Evolutionary conservation across 2,888 invertebrate species (phyloP).

Genomic region (Cheilosia impressa): DNA sequence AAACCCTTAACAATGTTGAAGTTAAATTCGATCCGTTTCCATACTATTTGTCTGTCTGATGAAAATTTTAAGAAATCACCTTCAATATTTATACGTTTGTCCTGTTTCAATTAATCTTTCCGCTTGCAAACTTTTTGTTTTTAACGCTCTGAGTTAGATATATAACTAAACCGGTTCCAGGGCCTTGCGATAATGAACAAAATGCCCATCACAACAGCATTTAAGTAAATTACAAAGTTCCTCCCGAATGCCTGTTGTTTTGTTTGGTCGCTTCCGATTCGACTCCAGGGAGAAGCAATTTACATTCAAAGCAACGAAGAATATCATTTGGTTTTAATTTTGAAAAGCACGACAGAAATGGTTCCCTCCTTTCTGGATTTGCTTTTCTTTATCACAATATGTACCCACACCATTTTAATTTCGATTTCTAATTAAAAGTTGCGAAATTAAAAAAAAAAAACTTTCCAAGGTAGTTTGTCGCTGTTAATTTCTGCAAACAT

Average conservation of each 20-base stretch:
- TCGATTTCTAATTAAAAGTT: conserved; percentile 73
- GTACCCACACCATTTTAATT: conserved; percentile 13
- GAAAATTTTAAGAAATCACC: too few species aligned
- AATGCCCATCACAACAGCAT: conserved; percentile 40
- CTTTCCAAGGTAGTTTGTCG: conserved; percentile 21
- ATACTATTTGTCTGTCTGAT: too few species aligned
- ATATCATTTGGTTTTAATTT: conserved; percentile 67
- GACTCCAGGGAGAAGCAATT: conserved; percentile 19
- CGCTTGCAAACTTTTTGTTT: too few species aligned
- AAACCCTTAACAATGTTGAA: too few species aligned
- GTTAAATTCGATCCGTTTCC: too few species aligned
- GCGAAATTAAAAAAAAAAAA: conserved; percentile 62
- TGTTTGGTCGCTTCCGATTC: conserved; percentile 11
- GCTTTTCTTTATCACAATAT: background rate
- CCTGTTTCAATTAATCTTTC: too few species aligned
- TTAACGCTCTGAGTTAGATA: background rate
- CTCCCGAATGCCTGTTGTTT: conserved; percentile 12
- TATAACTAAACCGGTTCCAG: background rate
- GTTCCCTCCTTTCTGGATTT: conserved; percentile 11
- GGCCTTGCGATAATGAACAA: conserved; percentile 31
- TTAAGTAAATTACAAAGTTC: conserved; percentile 58
- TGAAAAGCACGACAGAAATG: conserved; percentile 34
- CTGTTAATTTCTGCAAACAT: conserved; percentile 49
- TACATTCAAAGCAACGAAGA: conserved; percentile 55
- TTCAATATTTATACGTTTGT: too few species aligned